Evolutionary conservation across 2,797 vertebrate species (phyloP), one percentile per base, ranked within the genome.

Genomic region (Mallotus villosus): DNA sequence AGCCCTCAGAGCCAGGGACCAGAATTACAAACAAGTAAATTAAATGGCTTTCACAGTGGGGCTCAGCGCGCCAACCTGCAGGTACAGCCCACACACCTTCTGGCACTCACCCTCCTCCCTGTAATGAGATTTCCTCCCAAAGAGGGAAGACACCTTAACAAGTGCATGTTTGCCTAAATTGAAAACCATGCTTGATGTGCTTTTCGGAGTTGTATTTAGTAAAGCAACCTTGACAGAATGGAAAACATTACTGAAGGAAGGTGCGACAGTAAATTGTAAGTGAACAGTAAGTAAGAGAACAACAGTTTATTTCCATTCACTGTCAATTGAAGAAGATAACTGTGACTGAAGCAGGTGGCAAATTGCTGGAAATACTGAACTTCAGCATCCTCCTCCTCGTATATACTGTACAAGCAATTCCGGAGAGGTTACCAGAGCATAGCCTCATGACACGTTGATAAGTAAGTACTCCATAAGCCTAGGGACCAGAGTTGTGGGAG

Each of bases 1-100:
- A 83, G 80, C 63, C 63, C 75, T 65, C 4, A 4, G n/a, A 66
- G 62, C 24, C 67, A 19, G 19, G 65, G 34, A 74, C 67, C 49
- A 62, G 60, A 67, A 78, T 88, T 81, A 74, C 61, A 81, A 83
- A 82, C 74, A 76, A 81, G 74, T 67, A 55, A 89, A 88, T 85
- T 75, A 83, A 85, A 87, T 74, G 76, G 27, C 75, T 82, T 78
- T 80, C 68, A 78, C 67, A 75, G 67, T 14, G 37, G 51, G 84
- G 75, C 72, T 78, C 65, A 72, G 79, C 76, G 79, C 79, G 78
- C 74, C 72, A 78, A 81, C 68, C 79, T 67, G 78, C 80, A 86
- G 82, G 80, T 80, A 63, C 76, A 72, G 75, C 81, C 82, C 73
- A 82, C 71, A 6, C 78, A 84, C 73, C 76, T 84, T 71, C 84